Evolutionary conservation across 2,797 vertebrate genomes (phyloP).

Genomic region (Coilia nasus): DNA sequence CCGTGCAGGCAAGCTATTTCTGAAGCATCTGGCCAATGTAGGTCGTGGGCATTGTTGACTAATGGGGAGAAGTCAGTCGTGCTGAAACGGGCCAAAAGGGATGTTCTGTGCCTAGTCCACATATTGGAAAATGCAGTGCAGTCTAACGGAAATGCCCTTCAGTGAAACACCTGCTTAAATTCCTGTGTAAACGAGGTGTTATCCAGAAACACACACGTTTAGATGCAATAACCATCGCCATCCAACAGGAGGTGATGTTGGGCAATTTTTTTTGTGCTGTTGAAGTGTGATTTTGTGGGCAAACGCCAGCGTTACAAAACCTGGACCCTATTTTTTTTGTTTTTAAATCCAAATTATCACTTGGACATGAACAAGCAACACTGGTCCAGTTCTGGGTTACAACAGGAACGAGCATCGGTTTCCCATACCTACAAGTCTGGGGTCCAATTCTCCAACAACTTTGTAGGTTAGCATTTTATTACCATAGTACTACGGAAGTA

Average conservation of each 20-base stretch:
- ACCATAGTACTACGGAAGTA: too few relatives aligned
- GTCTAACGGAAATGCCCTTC: background rate
- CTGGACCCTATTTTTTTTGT: background rate
- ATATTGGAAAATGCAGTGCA: background rate
- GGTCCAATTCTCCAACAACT: too few relatives aligned
- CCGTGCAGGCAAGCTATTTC: background rate
- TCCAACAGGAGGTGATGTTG: background rate
- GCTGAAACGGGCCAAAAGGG: background rate
- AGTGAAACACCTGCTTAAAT: background rate
- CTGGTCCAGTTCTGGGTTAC: too few relatives aligned
- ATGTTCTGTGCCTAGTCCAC: background rate
- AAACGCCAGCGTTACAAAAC: background rate
- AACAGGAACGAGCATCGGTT: too few relatives aligned
- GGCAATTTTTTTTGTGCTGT: background rate
- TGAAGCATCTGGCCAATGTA: slow-evolving; percentile 9
- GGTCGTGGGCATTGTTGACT: background rate
- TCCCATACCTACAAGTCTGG: too few relatives aligned
- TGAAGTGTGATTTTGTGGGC: too few relatives aligned
- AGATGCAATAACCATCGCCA: background rate
- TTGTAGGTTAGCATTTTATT: too few relatives aligned
- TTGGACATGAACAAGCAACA: too few relatives aligned
- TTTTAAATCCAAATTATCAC: too few relatives aligned
- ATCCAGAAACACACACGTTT: background rate
- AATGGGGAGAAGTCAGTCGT: background rate
- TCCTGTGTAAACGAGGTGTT: background rate